Conservation (phyloP, 23 tunicate species). For the Styela clava region DNA sequence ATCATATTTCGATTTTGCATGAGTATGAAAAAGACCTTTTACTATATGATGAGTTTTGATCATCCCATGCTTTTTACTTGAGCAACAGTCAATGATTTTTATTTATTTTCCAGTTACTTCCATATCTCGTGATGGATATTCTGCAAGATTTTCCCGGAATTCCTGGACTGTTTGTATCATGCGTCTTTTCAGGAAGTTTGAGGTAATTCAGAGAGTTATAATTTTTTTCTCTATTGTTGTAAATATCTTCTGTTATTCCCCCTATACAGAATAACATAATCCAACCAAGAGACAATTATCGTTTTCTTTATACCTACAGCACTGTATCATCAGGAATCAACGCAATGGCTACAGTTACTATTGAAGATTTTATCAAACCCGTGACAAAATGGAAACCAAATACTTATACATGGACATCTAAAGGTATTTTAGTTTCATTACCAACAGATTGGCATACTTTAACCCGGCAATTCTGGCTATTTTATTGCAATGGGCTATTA, state of each 20-base stretch:
- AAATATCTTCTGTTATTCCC: background rate
- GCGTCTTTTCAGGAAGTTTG: conserved; percentile 70
- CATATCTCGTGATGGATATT: conserved; percentile 59
- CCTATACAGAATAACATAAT: background rate
- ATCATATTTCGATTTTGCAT: too few species aligned
- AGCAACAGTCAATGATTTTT: too few species aligned
- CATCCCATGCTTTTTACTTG: too few species aligned
- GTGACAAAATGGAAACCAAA: conserved; percentile 34
- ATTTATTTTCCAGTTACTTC: conserved; percentile 36
- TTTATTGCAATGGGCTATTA: background rate
- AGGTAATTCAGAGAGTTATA: conserved; percentile 46
- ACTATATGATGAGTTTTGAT: too few species aligned
- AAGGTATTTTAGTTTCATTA: conserved; percentile 19
- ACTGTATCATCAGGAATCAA: conserved; percentile 74
- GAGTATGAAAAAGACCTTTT: too few species aligned
- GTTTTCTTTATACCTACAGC: conserved; percentile 21
- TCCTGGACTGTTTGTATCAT: conserved; percentile 62
- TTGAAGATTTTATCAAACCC: conserved; percentile 67
- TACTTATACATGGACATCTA: conserved; percentile 52
- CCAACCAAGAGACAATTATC: background rate
- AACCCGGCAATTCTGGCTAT: background rate
- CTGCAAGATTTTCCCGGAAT: conserved; percentile 52
- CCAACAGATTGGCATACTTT: background rate
- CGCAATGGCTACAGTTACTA: conserved; percentile 58
- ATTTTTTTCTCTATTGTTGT: background rate